Base-by-base conservation (phyloP, 2,113 vertebrate genomes). In the Sapajus apella region DNA sequence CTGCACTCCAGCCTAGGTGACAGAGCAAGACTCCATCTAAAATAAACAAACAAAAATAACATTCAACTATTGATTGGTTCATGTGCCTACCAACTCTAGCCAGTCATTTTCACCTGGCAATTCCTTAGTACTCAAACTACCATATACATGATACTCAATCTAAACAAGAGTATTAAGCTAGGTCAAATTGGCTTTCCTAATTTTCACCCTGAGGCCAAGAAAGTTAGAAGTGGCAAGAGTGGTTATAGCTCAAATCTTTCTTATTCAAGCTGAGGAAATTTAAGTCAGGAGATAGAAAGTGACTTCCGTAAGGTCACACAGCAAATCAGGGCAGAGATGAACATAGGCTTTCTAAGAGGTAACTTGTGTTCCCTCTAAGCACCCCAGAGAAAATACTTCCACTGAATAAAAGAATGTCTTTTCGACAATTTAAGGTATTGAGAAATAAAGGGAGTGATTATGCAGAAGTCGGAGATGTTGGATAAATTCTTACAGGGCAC, bases 181-280 rank as follows among this genome's bases (percentile, higher is more conserved):
- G 72, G 76, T 1, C n/a, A 25, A 81, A 81, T 12, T 77, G 79
- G 37, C 37, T 70, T 82, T 83, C 52, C 91, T 17, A 72, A 85
- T 64, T 88, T 96, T 64, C 96, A 92, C 43, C 21, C 70, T 85
- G 21, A 95, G 86, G 83, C 9, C n/a, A 83, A 61, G 37, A 84
- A 90, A 79, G 35, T 90, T 70, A 40, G 10, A 91, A 90, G 43
- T 90, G 45, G 10, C 58, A 96, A 87, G 27, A 86, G n/a, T 89
- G 27, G 70, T 58, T 80, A 76, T 45, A 90, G 25, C 56, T 96
- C 43, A 96, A 43, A 90, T 81, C 17, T 80, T 93, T 86, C 47
- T 52, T 56, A 87, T 90, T 43, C 47, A 50, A 87, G n/a, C 76
- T 61, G 37, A 76, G 11, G 47, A 95, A 95, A 92, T n/a, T 75